Evolutionary conservation across 2,888 invertebrate species (phyloP).

Genomic region (Tridacna gigas): DNA sequence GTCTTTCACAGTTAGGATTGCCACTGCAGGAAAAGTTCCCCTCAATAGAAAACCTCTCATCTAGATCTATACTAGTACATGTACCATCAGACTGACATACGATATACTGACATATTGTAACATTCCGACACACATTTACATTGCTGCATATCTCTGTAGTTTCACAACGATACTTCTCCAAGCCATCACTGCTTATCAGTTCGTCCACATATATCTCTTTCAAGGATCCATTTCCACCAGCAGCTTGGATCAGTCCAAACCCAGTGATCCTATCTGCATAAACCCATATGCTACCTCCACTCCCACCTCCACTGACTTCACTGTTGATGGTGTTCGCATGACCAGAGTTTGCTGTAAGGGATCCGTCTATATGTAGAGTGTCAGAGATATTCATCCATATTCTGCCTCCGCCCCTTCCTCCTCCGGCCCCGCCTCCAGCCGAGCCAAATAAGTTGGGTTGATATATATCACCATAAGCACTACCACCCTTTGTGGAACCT

Average conservation of each 20-base stretch:
- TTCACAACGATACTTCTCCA: constrained; percentile 37
- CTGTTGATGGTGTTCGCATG: constrained; percentile 55
- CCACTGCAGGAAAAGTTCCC: constrained; percentile 14
- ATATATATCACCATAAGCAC: constrained; percentile 74
- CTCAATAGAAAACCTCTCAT: background rate
- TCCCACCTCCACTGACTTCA: constrained; percentile 72
- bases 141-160: constrained; percentile 36
- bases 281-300: constrained; percentile 78
- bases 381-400: constrained; percentile 77
- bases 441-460: constrained; percentile 75
- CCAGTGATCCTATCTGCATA: constrained; percentile 69
- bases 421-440: constrained; percentile 71
- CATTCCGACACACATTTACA: constrained; percentile 33
- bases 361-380: constrained; percentile 75
- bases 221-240: constrained; percentile 69
- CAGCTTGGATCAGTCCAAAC: constrained; percentile 67
- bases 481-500: constrained; percentile 64
- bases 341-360: constrained; percentile 70
- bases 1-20: background rate
- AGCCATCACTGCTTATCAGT: constrained; percentile 36
- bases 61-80: background rate
- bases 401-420: constrained; percentile 76
- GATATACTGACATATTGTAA: constrained; percentile 24
- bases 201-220: constrained; percentile 33
- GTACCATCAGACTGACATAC: background rate